Evolutionary conservation across 2,113 vertebrate species (phyloP).

Genomic region (Falco punctatus): DNA sequence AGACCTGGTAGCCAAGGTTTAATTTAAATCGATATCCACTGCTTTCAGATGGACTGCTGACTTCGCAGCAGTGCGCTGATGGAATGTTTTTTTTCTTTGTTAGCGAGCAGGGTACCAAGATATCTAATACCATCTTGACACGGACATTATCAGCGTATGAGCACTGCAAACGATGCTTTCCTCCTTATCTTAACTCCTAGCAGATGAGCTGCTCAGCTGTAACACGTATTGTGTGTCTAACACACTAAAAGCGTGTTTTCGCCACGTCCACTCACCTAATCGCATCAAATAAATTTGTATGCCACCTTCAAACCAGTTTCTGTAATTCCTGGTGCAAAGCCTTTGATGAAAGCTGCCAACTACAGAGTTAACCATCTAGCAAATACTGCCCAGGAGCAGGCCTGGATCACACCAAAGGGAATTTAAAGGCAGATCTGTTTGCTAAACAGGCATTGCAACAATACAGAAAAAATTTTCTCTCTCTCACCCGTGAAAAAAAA

Average conservation of each 20-base stretch:
- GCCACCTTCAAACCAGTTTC: not conserved
- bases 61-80: rapidly evolving
- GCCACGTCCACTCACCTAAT: rapidly evolving
- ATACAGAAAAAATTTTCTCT: not conserved
- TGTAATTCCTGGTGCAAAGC: not conserved
- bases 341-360: not conserved
- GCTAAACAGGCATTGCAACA: not conserved
- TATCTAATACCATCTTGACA: not conserved
- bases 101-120: not conserved
- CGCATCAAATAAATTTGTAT: not conserved
- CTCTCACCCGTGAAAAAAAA: not conserved
- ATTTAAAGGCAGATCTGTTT: not conserved
- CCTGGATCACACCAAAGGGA: not conserved
- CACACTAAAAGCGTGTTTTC: rapidly evolving
- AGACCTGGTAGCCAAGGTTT: not conserved
- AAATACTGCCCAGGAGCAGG: not conserved
- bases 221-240: not conserved
- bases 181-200: not conserved
- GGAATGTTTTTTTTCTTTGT: not conserved
- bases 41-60: not conserved
- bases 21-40: not conserved
- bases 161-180: not conserved
- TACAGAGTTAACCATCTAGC: not conserved
- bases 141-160: rapidly evolving
- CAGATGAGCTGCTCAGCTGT: not conserved